Evolutionary conservation across 1,140 invertebrate species (phyloP).

Genomic region (Plectus sambesii): DNA sequence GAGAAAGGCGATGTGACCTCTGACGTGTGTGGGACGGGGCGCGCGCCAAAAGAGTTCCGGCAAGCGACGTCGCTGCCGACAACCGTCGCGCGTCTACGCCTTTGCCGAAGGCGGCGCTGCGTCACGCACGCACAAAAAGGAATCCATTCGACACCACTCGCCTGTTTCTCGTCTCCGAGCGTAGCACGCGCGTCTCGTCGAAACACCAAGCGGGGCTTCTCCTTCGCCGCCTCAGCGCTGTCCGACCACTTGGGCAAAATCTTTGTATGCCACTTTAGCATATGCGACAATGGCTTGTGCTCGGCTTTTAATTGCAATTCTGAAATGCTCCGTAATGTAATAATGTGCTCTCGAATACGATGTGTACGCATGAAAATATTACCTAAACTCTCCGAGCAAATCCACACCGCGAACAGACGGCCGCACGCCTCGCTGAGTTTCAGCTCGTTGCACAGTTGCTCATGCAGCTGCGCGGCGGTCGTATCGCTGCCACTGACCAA

Average conservation of each 20-base stretch:
- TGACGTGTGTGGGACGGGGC: no score
- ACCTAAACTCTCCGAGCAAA: constrained; percentile 31
- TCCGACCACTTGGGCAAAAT: constrained; percentile 32
- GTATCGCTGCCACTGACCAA: constrained; percentile 12
- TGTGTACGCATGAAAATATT: constrained; percentile 18
- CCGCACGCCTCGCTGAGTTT: constrained; percentile 19
- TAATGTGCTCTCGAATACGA: neutral
- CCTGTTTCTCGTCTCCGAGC: constrained; percentile 31
- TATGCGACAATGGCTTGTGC: constrained; percentile 28
- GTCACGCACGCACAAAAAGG: no score
- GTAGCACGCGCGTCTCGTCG: constrained; percentile 33
- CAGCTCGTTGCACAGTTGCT: constrained; percentile 22
- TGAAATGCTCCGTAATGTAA: constrained; percentile 13
- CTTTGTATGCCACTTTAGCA: constrained; percentile 37
- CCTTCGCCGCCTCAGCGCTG: constrained; percentile 15
- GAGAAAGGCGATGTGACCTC: no score
- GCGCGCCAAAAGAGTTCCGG: no score
- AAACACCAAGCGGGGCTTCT: constrained; percentile 24
- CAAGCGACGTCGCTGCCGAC: no score
- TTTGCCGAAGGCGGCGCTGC: no score
- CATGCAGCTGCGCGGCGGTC: constrained; percentile 32
- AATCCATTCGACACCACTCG: no score
- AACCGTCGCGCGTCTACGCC: no score
- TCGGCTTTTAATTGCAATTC: constrained; percentile 38
- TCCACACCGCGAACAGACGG: constrained; percentile 36